Evolutionary conservation across 2,888 invertebrate species (phyloP), one percentile per base, ranked within the genome.

Genomic region (Tetrapedia diversipes): DNA sequence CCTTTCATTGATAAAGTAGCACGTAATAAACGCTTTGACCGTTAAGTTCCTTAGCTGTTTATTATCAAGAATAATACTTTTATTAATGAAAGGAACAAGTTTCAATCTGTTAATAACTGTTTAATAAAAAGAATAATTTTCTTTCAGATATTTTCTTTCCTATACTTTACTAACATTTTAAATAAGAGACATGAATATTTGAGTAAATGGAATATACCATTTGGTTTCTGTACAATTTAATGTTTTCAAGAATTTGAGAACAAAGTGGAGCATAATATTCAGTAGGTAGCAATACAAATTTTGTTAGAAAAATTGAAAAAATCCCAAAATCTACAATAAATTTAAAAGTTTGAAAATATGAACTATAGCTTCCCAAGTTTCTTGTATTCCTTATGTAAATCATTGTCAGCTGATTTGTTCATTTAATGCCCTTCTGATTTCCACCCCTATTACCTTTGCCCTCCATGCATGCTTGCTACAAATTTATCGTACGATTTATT

Each of bases 1-100:
- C 29, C 45, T 29, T 8, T 19, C 56, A 41, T 56, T 49, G 37
- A 51, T 60, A 19, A 54, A 43, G 27, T 27, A 19, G n/a, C 27
- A 39, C 37, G 51, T 45, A 57, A 67, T 24, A 53, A 72, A 66
- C 32, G 54, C 41, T 37, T 65, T 47, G 65, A 75, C 60, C 75
- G 56, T 65, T 73, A 11, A 39, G 45, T 41, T 57, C 43, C 43
- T 14, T 29, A 64, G 53, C 60, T 32, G 32, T 39, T 59, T 22
- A 32, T 45, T 53, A n/a, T n/a, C n/a, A n/a, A n/a, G n/a, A n/a
- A n/a, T n/a, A n/a, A n/a, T n/a, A n/a, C n/a, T n/a, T n/a, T n/a
- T n/a, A n/a, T n/a, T n/a, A n/a, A n/a, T n/a, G n/a, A n/a, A n/a
- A n/a, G n/a, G n/a, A n/a, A n/a, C n/a, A n/a, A n/a, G n/a, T n/a